Evolutionary conservation across 2,113 vertebrate species (phyloP), one percentile per base, ranked within the genome.

Genomic region (Sceloporus undulatus): DNA sequence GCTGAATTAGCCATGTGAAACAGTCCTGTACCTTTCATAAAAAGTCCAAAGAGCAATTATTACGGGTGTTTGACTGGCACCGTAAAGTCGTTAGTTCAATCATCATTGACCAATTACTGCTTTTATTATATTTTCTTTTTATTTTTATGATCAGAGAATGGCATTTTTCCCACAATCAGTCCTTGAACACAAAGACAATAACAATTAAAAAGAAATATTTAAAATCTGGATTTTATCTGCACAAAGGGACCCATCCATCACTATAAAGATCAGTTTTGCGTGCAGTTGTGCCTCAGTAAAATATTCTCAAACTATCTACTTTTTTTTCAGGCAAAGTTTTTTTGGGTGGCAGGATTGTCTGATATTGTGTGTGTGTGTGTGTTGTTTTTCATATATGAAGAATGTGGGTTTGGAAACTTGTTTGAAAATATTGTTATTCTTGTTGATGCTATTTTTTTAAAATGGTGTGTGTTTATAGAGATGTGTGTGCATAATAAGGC

Each of bases 111-210:
- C 93, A 94, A 95, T 97, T 96, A 95, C 93, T 92, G 90, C 87
- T 97, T 88, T 97, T 97, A 96, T 96, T 96, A 88, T 96, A 95
- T 96, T 96, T 97, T 95, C 88, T 95, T 95, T 97, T 95, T 95
- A 82, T 95, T 97, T 97, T 97, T 97, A 97, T 95, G 90, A 86
- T 94, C 90, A 90, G 93, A 94, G 94, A 94, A 94, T 94, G 91
- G 89, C 93, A 87, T 93, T 95, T 96, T 97, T 93, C 94, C 96
- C 96, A 97, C 95, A 96, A 96, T 94, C 93, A 96, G 95, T 94
- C 92, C 93, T 97, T 95, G 95, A 95, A 87, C 91, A 95, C 90
- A 96, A 94, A 96, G 94, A 95, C 90, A 96, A 94, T 96, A 96
- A 96, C 91, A 95, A 95, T 96, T 96, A 93, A 93, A 88, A 95